Conservation (phyloP, 23 tunicate species). For the Ascidia mentula region DNA sequence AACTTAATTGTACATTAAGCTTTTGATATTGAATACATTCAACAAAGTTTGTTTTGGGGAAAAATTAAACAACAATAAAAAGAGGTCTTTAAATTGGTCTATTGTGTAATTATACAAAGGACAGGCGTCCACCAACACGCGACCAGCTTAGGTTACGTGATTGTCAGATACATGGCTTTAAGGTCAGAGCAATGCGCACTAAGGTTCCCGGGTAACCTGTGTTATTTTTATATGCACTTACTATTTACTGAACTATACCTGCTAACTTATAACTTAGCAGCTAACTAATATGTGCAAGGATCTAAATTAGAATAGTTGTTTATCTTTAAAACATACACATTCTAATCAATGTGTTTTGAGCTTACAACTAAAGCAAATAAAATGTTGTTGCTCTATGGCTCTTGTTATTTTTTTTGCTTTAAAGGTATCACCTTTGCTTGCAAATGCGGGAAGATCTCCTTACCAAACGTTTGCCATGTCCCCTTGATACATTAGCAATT, state of each 20-base stretch:
- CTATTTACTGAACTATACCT: no score
- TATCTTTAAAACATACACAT: no score
- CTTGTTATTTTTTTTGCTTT: slow-evolving; percentile 9
- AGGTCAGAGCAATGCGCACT: not conserved
- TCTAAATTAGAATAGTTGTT: no score
- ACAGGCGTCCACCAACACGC: slow-evolving; percentile 48
- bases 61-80: not conserved
- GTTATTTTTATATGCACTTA: no score
- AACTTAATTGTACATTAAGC: not conserved
- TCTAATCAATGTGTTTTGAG: no score
- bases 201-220: no score
- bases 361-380: no score
- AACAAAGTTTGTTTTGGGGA: not conserved
- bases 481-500: slow-evolving; percentile 49
- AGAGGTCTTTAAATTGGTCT: slow-evolving; percentile 25
- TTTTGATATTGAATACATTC: slow-evolving; percentile 1
- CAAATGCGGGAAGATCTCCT: slow-evolving; percentile 77
- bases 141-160: slow-evolving; percentile 9
- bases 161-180: not conserved
- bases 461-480: slow-evolving; percentile 44
- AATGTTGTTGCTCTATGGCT: no score
- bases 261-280: no score
- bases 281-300: no score
- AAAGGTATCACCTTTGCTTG: slow-evolving; percentile 78
- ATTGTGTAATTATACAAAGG: slow-evolving; percentile 29